Evolutionary conservation across 2,113 vertebrate genomes (phyloP).

Genomic region (Oophaga pumilio): DNA sequence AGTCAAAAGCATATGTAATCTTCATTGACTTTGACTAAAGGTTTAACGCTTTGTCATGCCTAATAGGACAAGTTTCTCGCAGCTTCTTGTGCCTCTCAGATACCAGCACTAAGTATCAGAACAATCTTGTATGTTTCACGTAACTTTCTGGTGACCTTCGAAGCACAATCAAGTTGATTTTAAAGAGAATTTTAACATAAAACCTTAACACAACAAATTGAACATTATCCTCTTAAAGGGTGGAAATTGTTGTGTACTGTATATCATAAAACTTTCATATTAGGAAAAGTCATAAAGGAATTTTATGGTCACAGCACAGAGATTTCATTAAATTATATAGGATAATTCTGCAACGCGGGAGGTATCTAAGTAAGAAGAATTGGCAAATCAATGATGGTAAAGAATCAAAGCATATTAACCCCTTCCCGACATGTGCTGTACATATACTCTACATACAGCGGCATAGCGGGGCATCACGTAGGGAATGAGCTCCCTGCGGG

Average conservation of each 20-base stretch:
- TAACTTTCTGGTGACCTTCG: slow-evolving; percentile 43
- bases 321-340: background rate
- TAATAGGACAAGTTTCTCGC: slow-evolving; percentile 9
- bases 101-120: background rate
- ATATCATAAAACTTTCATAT: background rate
- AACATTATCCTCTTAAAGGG: slow-evolving; percentile 25
- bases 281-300: background rate
- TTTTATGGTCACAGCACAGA: background rate
- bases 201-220: slow-evolving; percentile 29
- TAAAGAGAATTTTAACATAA: slow-evolving; percentile 25
- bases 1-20: background rate
- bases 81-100: background rate
- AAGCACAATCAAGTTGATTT: background rate
- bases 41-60: slow-evolving; percentile 1
- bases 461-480: too few species aligned
- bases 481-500: too few species aligned
- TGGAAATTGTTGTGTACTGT: slow-evolving; percentile 27
- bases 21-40: background rate
- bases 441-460: too few species aligned
- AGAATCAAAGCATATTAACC: background rate
- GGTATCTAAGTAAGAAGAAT: background rate
- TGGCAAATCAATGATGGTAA: background rate
- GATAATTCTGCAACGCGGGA: background rate
- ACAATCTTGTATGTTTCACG: background rate
- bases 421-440: too few species aligned